Conservation (phyloP, 92 coral and sea anemone species). For the Plumapathes pennacea region DNA sequence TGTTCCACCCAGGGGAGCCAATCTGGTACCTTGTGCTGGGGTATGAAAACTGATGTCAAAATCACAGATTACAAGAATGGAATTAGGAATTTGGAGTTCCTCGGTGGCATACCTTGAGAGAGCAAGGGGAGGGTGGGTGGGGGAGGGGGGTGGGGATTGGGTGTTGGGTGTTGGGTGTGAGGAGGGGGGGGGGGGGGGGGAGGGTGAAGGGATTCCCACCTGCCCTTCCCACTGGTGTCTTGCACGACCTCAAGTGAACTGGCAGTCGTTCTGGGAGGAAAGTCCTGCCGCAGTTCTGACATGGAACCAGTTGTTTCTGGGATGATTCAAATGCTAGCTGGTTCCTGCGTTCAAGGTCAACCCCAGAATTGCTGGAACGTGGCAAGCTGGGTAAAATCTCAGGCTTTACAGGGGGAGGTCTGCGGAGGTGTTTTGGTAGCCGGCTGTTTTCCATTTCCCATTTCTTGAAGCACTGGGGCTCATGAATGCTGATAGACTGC, state of each 20-base stretch:
- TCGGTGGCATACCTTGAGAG: no score
- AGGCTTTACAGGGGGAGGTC: conserved; percentile 90
- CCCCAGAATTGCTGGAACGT: conserved; percentile 42
- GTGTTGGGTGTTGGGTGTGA: no score
- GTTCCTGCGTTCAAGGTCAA: conserved; percentile 77
- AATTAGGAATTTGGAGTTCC: no score
- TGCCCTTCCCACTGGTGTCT: conserved; percentile 45
- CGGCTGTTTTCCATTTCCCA: conserved; percentile 88
- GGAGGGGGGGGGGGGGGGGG: no score
- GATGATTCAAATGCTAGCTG: conserved; percentile 87
- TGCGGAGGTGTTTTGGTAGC: conserved; percentile 78
- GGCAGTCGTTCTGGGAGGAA: conserved; percentile 90
- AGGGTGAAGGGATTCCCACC: no score
- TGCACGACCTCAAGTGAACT: conserved; percentile 85
- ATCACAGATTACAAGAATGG: no score
- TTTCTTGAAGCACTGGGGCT: conserved; percentile 93
- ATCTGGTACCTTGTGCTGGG: no score
- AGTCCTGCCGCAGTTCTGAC: conserved; percentile 93
- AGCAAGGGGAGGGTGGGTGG: no score
- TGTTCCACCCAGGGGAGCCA: no score
- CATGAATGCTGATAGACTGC: conserved; percentile 91
- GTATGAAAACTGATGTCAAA: no score
- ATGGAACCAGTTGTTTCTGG: conserved; percentile 75
- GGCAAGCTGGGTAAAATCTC: conserved; percentile 81
- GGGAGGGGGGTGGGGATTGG: no score